Evolutionary conservation across 2,113 vertebrate species (phyloP).

Genomic region (Chamaea fasciata): DNA sequence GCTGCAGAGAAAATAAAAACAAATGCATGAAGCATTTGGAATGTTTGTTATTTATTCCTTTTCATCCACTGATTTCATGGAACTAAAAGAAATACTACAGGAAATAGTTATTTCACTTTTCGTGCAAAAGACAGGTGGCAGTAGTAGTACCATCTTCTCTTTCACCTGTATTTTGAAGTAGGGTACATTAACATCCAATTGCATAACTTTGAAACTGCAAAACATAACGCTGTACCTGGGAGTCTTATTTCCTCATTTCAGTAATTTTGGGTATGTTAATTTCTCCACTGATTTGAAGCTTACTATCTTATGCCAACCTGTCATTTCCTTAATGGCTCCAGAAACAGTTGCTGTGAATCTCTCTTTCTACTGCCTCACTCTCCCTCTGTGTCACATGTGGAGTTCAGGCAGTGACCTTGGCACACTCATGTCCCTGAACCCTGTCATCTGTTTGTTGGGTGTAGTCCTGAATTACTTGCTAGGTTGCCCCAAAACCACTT

Average conservation of each 20-base stretch:
- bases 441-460: background rate
- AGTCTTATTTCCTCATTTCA: background rate
- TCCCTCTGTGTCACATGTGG: rapidly evolving
- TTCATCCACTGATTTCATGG: background rate
- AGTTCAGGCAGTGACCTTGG: background rate
- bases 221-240: background rate
- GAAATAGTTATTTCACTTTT: background rate
- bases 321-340: background rate
- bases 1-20: background rate
- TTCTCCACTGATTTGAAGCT: background rate
- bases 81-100: background rate
- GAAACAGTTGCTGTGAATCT: background rate
- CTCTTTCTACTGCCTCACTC: background rate
- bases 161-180: background rate
- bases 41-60: background rate
- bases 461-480: background rate
- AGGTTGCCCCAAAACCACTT: background rate
- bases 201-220: background rate
- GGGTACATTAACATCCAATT: background rate
- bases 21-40: background rate
- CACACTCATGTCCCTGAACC: background rate
- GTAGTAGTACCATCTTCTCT: background rate
- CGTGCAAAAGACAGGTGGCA: background rate
- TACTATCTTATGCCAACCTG: background rate
- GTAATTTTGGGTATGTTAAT: background rate